These are phyloP conservation scores for Colletes collaris DNA, from an alignment of 2,888 invertebrate genomes.

Conservation along the genomic window DNA sequence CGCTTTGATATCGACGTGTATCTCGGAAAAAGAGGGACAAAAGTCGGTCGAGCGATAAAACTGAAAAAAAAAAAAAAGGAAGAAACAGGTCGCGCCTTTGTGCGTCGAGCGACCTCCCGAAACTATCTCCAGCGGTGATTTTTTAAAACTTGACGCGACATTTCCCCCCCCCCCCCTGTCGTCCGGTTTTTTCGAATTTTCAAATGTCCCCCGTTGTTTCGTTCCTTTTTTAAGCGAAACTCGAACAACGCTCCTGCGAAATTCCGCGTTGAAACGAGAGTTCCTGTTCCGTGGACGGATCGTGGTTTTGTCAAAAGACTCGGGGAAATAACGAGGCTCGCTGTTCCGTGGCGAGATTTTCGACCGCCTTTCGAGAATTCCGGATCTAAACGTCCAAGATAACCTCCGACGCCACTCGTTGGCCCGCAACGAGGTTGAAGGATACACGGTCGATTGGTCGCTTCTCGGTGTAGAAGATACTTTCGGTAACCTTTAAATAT, in stretches of 20 bases:
- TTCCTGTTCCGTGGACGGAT: no score
- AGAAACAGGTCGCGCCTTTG: constrained; percentile 23
- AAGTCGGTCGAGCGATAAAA: constrained; percentile 36
- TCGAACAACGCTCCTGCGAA: not conserved
- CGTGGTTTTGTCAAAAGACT: not conserved
- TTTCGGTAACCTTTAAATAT: no score
- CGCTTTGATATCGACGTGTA: constrained; percentile 33
- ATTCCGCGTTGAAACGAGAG: no score
- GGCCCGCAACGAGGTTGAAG: no score
- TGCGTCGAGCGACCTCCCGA: not conserved
- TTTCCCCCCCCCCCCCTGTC: not conserved
- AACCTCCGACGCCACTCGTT: no score
- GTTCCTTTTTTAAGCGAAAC: not conserved
- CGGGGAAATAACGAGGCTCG: not conserved
- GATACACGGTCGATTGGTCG: no score
- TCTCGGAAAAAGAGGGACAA: constrained; percentile 16
- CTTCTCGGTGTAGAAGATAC: not conserved
- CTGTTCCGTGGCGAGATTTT: no score
- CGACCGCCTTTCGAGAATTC: no score
- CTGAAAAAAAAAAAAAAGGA: not conserved
- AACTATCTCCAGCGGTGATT: constrained; percentile 17
- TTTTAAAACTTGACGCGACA: constrained; percentile 7
- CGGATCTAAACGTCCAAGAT: no score
- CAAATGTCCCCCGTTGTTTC: constrained; percentile 7
- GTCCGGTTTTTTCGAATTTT: not conserved